Evolutionary conservation across 53 echinoderm and acorn worm species (phyloP).

Genomic region (Echinometra lucunter): DNA sequence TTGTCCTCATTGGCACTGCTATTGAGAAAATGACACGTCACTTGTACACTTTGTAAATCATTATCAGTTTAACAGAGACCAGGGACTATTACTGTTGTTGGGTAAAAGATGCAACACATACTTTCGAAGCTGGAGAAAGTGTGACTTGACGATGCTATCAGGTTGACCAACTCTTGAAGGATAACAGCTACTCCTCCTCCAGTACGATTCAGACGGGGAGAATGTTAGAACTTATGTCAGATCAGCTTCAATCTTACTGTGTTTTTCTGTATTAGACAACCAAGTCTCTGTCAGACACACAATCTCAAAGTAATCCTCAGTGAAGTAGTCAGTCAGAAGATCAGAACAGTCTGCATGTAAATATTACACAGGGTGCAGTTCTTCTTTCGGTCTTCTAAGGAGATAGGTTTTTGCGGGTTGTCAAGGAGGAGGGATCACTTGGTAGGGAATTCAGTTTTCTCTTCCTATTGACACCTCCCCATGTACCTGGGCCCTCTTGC

Average conservation of each 20-base stretch:
- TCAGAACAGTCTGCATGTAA: background rate
- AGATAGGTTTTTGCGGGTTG: too few relatives aligned
- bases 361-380: background rate
- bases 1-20: background rate
- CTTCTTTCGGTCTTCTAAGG: background rate
- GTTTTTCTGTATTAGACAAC: too few relatives aligned
- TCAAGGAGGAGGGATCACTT: too few relatives aligned
- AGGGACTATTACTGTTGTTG: too few relatives aligned
- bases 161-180: background rate
- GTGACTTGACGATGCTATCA: background rate
- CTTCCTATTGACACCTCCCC: too few relatives aligned
- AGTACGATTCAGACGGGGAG: constrained; percentile 16
- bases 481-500: too few relatives aligned
- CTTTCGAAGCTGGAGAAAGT: constrained; percentile 7
- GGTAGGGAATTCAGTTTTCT: too few relatives aligned
- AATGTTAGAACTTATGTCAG: constrained; percentile 7
- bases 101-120: constrained; percentile 1
- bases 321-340: constrained; percentile 20
- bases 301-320: constrained; percentile 14
- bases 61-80: constrained; percentile 8
- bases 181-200: constrained; percentile 13
- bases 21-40: background rate
- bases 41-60: constrained; percentile 33
- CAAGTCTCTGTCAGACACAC: constrained; percentile 4
- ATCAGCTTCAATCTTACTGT: background rate